phyloP scores from a whole-genome alignment of 2,888 invertebrate genomes.

The Petrolisthes cinctipes region DNA sequence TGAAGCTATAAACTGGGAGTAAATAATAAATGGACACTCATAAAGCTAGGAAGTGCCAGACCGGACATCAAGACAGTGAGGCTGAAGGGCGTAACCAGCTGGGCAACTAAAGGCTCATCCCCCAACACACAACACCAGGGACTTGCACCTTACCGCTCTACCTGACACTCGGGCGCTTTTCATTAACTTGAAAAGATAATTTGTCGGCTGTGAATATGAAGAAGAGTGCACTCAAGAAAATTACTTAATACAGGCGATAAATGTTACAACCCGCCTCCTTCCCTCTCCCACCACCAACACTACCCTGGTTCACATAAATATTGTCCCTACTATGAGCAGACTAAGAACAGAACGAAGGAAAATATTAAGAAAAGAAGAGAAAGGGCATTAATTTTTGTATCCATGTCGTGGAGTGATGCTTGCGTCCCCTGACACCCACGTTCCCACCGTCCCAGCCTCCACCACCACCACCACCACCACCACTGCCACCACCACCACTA shows the following conservation, averaged over 20 bases:
- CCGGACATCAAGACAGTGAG: slow-evolving; percentile 55
- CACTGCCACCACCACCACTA: not conserved
- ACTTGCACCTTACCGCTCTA: slow-evolving; percentile 43
- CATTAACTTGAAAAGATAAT: slow-evolving; percentile 62
- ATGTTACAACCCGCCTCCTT: not conserved
- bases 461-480: not conserved
- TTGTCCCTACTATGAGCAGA: not conserved
- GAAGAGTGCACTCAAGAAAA: slow-evolving; percentile 56
- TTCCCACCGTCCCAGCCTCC: not conserved
- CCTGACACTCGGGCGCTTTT: slow-evolving; percentile 54
- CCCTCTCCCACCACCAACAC: not conserved
- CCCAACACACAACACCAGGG: slow-evolving; percentile 10
- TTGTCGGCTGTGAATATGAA: slow-evolving; percentile 53
- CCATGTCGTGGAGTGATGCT: not conserved
- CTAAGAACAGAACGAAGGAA: no score
- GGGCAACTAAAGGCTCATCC: slow-evolving; percentile 36
- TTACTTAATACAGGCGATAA: slow-evolving; percentile 61
- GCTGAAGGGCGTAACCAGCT: slow-evolving; percentile 44
- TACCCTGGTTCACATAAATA: not conserved
- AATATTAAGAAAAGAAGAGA: no score
- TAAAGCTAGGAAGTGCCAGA: slow-evolving; percentile 62
- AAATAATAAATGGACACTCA: slow-evolving; percentile 64
- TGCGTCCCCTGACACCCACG: not conserved
- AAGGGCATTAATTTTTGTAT: no score
- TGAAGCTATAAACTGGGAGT: slow-evolving; percentile 62